Evolutionary conservation across 2,888 invertebrate species (phyloP), one percentile per base, ranked within the genome.

Genomic region (Cecidostiba fungosa): DNA sequence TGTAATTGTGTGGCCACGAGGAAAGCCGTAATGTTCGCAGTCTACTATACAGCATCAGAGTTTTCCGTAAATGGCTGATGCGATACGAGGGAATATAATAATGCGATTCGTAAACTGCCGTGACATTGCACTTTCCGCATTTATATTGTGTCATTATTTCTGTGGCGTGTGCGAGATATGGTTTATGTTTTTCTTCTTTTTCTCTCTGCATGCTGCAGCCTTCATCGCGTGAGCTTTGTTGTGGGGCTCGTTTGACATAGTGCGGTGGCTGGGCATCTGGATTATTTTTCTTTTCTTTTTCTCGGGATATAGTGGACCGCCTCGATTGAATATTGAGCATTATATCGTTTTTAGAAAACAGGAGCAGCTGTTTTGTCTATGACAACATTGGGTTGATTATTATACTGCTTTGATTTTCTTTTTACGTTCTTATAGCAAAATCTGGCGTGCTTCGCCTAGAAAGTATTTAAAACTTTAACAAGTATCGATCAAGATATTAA

Each of bases 61-160:
- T 59, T 59, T 59, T 43, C 39, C 77, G 36, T 83, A 69, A 66
- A 80, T 81, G 82, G 29, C 82, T 80, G 83, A 50, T n/a, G 66
- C 10, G 29, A 3, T 19, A 19, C 50, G 19, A 3, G 54, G 54
- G 54, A 59, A 19, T 16, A 19, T 19, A 4, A 81, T 66, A 76
- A 82, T 82, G 82, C 59, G 54, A 80, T 72, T 50, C 54, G 26
- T 69, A 76, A 82, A 82, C 76, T 76, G 69, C 32, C 74, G 66
- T 82, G 76, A 76, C 82, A 82, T 69, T 82, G 82, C 82, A 36
- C n/a, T 76, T 76, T 23, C 23, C 76, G 66, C 66, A 66, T 74
- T 73, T 74, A 29, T 82, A 74, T 82, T 74, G n/a, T 74, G 14
- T 74, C 76, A 69, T 82, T 82, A 76, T 80, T 54, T 50, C 32